Evolutionary conservation across 2,888 invertebrate genomes (phyloP), one percentile per base, ranked within the genome.

Genomic region (Agrotis clavis): DNA sequence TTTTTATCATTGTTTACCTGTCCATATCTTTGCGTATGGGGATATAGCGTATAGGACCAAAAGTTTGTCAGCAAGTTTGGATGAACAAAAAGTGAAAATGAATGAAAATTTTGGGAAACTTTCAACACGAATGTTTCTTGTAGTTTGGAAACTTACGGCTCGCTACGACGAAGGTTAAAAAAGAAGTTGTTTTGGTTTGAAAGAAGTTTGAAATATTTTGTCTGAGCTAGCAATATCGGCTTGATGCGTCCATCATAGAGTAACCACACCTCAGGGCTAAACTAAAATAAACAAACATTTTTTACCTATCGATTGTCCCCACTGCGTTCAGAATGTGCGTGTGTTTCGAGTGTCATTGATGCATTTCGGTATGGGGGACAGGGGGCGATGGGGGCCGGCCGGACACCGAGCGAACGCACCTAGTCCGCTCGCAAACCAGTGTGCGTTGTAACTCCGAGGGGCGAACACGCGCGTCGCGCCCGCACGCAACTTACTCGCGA

Each of bases 311-410:
- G 92, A 92, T 93, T 92, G 90, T 90, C 90, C 91, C 90, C 91
- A 89, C 88, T 88, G 90, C 90, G 92, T 90, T 91, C 91, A 90
- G 91, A 93, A 93, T 94, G 94, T 95, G 95, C 94, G 95, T 93
- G 94, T 94, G 93, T 94, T 93, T 92, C 90, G 90, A 94, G 94
- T 96, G 95, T 94, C 95, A 95, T 95, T 95, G 96, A 96, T 96
- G 96, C 96, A 96, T 94, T 95, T 95, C 93, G 95, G 94, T 93
- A 89, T 95, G 95, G 93, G 79, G 86, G 94, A 91, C 88, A 88
- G 92, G 94, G 87, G 87, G 90, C 77, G 77, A 87, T 84, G 89
- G 92, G 86, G 92, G 91, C 89, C 90, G 92, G 92, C 91, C 86
- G 89, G 87, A 87, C 87, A 87, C 84, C 77, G 79, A 81, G 83